phyloP scores from a whole-genome alignment of 2,797 vertebrate genomes.

The Pristis pectinata region DNA sequence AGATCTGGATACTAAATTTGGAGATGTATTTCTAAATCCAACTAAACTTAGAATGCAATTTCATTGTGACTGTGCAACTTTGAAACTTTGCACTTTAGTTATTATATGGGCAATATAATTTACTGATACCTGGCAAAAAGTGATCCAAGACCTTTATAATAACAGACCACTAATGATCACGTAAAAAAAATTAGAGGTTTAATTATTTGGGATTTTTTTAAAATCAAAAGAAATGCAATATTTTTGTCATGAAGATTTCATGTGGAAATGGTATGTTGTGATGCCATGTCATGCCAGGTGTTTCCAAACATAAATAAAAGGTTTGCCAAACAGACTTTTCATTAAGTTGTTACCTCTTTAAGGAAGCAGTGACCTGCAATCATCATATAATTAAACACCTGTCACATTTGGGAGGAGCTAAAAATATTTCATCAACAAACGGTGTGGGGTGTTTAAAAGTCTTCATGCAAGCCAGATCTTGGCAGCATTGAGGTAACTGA shows the following conservation, averaged over 20 bases:
- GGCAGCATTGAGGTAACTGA: conserved; percentile 9
- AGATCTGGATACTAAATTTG: conserved; percentile 10
- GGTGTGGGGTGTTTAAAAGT: not conserved
- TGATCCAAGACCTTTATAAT: not conserved
- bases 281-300: not conserved
- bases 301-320: conserved; percentile 23
- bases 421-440: conserved; percentile 4
- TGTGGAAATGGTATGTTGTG: not conserved
- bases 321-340: conserved; percentile 22
- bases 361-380: conserved; percentile 16
- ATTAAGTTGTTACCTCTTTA: not conserved
- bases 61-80: not conserved
- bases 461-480: not conserved
- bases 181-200: not conserved
- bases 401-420: not conserved
- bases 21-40: not conserved
- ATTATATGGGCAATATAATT: not conserved
- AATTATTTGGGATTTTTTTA: not conserved
- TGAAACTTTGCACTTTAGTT: not conserved
- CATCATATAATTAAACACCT: conserved; percentile 26
- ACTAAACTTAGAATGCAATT: not conserved
- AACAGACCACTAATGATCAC: too few species aligned
- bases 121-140: not conserved
- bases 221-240: not conserved
- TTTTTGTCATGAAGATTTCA: not conserved